Evolutionary conservation across 1,140 invertebrate species (phyloP).

Genomic region (Saccostrea echinata): DNA sequence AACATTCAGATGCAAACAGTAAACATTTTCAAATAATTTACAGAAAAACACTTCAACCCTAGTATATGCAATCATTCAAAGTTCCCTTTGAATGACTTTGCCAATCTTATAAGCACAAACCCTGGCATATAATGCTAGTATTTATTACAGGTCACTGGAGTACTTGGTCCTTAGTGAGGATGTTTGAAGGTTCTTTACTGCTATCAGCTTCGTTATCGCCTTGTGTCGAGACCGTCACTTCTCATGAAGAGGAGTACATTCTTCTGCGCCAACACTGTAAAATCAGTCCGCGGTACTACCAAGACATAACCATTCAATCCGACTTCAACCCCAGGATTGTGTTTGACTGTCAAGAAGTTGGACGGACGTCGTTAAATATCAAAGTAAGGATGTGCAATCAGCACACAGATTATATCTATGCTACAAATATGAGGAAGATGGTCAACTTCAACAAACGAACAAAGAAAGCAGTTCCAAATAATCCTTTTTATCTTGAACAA

Average conservation of each 20-base stretch:
- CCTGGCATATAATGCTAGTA: background rate
- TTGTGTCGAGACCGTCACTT: background rate
- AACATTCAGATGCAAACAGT: too few species aligned
- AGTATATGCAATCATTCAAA: too few species aligned
- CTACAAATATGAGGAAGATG: background rate
- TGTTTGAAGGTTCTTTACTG: constrained; percentile 29
- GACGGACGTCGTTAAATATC: background rate
- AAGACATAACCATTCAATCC: background rate
- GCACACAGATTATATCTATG: background rate
- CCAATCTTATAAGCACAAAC: too few species aligned
- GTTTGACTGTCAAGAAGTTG: background rate
- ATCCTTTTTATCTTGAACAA: constrained; percentile 1
- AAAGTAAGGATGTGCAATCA: background rate
- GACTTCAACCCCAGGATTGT: background rate
- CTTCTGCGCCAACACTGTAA: background rate
- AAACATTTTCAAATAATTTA: too few species aligned
- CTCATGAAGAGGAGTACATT: background rate
- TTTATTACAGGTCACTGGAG: constrained; percentile 34
- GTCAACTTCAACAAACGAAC: background rate
- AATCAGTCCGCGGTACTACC: background rate
- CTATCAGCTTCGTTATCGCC: background rate
- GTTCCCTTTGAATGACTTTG: too few species aligned
- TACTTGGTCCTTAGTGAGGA: background rate
- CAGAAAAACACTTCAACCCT: too few species aligned
- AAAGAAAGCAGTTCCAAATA: constrained; percentile 19